Conservation (phyloP, 2,888 invertebrate species). For the Erynnis tages region DNA sequence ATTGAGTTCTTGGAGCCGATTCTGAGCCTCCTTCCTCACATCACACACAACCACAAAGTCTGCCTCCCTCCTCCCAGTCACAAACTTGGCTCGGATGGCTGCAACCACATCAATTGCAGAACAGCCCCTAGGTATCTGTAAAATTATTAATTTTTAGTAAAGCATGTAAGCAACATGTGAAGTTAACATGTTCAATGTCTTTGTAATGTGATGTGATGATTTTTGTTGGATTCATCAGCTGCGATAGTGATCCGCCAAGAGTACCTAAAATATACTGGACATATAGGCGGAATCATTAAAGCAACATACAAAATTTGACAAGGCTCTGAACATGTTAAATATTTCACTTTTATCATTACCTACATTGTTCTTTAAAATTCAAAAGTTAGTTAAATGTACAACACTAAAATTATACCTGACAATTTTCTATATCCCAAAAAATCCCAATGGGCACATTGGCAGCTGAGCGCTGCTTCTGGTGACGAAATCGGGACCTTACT, state of each 20-base stretch:
- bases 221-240: no score
- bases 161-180: background rate
- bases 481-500: slow-evolving; percentile 65
- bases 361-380: no score
- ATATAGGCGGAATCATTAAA: no score
- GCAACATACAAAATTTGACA: no score
- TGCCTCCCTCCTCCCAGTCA: slow-evolving; percentile 88
- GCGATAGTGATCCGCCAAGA: no score
- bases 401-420: no score
- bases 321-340: no score
- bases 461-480: slow-evolving; percentile 58
- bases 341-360: no score
- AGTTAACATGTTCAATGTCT: no score
- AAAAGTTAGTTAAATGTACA: no score
- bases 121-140: slow-evolving; percentile 88
- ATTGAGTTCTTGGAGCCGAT: slow-evolving; percentile 90
- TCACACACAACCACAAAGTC: slow-evolving; percentile 96
- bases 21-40: slow-evolving; percentile 89
- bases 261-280: no score
- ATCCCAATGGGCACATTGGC: slow-evolving; percentile 86
- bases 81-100: slow-evolving; percentile 88
- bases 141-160: background rate
- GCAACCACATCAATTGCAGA: slow-evolving; percentile 90
- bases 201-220: no score
- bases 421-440: slow-evolving; percentile 97